Evolutionary conservation across 2,888 invertebrate species (phyloP).

Genomic region (Synergus gifuensis): DNA sequence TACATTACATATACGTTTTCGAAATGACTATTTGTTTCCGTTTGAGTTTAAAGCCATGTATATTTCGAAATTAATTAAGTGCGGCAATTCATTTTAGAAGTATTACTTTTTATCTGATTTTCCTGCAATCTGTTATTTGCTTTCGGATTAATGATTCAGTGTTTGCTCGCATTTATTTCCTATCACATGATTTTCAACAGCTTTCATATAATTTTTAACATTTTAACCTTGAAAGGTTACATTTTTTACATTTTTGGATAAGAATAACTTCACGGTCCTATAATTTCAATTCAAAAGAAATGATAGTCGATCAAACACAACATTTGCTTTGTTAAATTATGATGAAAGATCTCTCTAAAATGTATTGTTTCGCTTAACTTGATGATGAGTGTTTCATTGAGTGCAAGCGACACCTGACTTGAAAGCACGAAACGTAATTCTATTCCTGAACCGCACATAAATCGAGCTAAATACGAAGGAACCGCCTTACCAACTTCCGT

Average conservation of each 20-base stretch:
- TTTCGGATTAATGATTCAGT: neutral
- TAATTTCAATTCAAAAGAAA: no score
- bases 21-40: slow-evolving; percentile 8
- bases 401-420: slow-evolving; percentile 1
- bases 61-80: slow-evolving; percentile 17
- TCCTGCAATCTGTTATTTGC: neutral
- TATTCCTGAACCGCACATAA: slow-evolving; percentile 1
- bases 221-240: no score
- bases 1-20: neutral
- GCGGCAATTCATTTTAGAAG: neutral
- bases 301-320: no score
- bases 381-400: neutral
- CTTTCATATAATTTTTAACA: neutral
- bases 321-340: no score
- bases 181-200: neutral
- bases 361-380: neutral
- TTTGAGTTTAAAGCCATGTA: neutral
- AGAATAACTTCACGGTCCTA: no score
- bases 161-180: neutral
- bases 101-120: neutral
- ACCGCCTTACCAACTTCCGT: slow-evolving; percentile 20
- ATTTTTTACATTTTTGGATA: no score
- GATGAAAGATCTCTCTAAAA: neutral
- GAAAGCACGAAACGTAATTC: slow-evolving; percentile 8
- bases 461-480: slow-evolving; percentile 23